Conservation (phyloP, 2,113 vertebrate species). For the Rhinolophus sinicus region DNA sequence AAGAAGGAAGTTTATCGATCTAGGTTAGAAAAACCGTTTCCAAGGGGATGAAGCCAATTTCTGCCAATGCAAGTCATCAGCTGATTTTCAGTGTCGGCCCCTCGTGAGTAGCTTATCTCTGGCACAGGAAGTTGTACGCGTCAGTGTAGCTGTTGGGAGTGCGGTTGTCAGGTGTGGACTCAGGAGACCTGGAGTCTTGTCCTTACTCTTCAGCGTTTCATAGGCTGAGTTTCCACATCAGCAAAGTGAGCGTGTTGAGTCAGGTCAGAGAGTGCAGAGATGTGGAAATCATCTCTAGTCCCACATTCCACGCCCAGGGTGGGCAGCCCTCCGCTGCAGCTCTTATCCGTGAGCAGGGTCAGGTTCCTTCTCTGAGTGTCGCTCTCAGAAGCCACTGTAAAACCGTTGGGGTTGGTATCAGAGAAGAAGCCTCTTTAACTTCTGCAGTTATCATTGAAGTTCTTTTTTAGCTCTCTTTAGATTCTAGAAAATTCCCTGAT, state of each 20-base stretch:
- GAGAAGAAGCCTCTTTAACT: neutral
- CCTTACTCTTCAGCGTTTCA: no score
- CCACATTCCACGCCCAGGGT: accelerated
- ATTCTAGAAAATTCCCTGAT: neutral
- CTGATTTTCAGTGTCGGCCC: neutral
- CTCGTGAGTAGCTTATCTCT: neutral
- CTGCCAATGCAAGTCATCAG: neutral
- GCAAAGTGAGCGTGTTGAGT: neutral
- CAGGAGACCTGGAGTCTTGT: neutral
- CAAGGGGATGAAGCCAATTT: neutral
- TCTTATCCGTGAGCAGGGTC: neutral
- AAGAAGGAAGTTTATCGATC: neutral
- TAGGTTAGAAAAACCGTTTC: neutral
- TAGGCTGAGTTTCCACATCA: neutral
- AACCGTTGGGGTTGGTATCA: neutral
- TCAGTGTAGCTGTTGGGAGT: neutral
- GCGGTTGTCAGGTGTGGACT: neutral
- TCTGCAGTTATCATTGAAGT: neutral
- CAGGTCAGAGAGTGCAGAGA: neutral
- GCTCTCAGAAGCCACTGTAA: neutral
- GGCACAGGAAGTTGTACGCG: neutral
- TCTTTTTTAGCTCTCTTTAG: neutral
- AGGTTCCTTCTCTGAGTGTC: neutral
- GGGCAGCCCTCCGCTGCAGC: accelerated
- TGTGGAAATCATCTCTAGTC: neutral